phyloP scores from a whole-genome alignment of 2,888 invertebrate species.

The Camponotus fellah region DNA sequence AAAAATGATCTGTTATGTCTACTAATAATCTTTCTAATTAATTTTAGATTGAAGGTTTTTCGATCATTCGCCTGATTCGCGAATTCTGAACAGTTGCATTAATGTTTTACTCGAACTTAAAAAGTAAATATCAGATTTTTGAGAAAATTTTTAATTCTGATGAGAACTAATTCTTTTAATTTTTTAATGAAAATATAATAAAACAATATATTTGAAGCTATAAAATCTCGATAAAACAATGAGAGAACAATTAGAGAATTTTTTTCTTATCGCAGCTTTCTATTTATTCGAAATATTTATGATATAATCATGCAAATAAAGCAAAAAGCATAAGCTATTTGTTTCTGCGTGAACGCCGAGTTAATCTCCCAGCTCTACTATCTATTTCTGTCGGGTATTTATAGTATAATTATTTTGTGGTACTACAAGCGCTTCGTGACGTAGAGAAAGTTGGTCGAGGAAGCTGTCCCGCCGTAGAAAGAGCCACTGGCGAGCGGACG shows the following conservation, averaged over 20 bases:
- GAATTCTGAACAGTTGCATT: slow-evolving; percentile 6
- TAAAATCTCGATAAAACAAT: neutral
- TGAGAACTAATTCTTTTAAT: no score
- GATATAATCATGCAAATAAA: neutral
- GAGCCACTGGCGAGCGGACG: neutral
- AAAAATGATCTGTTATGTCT: slow-evolving; percentile 61
- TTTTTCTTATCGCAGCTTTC: neutral
- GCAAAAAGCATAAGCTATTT: neutral
- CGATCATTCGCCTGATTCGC: slow-evolving; percentile 47
- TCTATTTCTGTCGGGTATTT: slow-evolving; percentile 20
- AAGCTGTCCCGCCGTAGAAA: slow-evolving; percentile 11
- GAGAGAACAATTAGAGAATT: slow-evolving; percentile 5
- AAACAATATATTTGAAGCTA: neutral
- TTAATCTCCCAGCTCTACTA: neutral
- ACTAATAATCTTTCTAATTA: slow-evolving; percentile 62
- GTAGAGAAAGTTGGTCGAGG: slow-evolving; percentile 28
- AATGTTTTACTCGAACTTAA: neutral
- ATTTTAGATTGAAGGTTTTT: slow-evolving; percentile 47
- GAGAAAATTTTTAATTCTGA: neutral
- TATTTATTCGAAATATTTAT: slow-evolving; percentile 20
- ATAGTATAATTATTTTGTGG: slow-evolving; percentile 27
- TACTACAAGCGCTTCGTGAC: neutral
- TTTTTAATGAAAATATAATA: neutral
- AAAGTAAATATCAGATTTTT: neutral
- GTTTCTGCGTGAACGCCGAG: neutral